Conservation (phyloP, 2,888 invertebrate species). For the Himalopsyche kuldschensis region DNA sequence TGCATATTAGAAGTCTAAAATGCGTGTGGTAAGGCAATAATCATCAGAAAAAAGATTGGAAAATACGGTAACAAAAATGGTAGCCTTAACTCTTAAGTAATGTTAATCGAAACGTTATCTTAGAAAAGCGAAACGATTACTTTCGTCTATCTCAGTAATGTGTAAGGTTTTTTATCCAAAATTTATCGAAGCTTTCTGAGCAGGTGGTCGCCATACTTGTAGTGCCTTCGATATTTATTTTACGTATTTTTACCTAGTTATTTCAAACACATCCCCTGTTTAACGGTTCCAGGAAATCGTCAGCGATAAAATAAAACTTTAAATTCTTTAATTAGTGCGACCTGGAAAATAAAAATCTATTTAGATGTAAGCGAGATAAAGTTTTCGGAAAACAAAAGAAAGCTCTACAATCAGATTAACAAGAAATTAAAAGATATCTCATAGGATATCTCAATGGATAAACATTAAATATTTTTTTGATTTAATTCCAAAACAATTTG, state of each 20-base stretch:
- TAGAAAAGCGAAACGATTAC: background rate
- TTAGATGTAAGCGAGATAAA: background rate
- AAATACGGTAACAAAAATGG: background rate
- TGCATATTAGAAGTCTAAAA: background rate
- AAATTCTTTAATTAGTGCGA: background rate
- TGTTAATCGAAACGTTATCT: background rate
- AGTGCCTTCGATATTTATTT: background rate
- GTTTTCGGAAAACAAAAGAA: background rate
- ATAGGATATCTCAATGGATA: no score
- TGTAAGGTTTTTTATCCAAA: background rate
- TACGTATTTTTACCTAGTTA: background rate
- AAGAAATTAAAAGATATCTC: no score
- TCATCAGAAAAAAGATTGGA: background rate
- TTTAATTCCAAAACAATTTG: no score
- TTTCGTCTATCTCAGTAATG: background rate
- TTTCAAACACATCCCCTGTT: background rate
- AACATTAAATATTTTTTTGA: no score
- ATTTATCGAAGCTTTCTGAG: background rate
- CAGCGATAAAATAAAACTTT: background rate
- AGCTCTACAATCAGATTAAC: no score
- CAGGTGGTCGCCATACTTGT: background rate
- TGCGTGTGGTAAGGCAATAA: background rate
- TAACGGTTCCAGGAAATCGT: background rate
- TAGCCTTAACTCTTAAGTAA: background rate
- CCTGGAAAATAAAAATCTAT: background rate